phyloP scores from a whole-genome alignment of 2,888 invertebrate species.

The Dinocampus coccinellae region DNA sequence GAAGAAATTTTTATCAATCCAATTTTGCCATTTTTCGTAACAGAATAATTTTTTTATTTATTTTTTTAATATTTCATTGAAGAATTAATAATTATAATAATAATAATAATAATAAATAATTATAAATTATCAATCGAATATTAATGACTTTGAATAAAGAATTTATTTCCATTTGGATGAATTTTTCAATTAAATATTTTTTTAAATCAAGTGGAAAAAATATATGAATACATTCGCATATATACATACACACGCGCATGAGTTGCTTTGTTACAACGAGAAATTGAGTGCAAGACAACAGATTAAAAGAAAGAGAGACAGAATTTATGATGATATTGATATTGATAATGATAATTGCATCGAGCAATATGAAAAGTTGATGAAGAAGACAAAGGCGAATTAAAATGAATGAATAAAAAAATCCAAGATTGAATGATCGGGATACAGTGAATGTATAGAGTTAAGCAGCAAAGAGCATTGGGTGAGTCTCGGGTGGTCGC shows the following conservation, averaged over 20 bases:
- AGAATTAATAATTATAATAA: neutral
- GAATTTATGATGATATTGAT: neutral
- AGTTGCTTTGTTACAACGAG: neutral
- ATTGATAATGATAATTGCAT: neutral
- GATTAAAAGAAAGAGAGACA: neutral
- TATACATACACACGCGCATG: neutral
- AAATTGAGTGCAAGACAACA: neutral
- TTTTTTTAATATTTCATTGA: neutral
- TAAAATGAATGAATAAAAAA: neutral
- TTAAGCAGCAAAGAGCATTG: conserved; percentile 13
- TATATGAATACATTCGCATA: neutral
- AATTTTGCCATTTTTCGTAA: no score
- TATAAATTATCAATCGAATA: neutral
- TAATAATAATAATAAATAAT: neutral
- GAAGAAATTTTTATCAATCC: no score
- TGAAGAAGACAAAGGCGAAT: neutral
- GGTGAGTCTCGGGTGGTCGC: conserved; percentile 2
- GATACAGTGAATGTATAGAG: neutral
- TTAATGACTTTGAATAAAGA: neutral
- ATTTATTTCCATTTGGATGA: neutral
- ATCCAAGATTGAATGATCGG: neutral
- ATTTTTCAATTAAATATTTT: neutral
- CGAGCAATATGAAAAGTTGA: neutral
- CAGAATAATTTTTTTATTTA: no score
- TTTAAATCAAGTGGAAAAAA: neutral